Conservation (phyloP, 1,140 invertebrate species). For the Lasioglossum albipes region DNA sequence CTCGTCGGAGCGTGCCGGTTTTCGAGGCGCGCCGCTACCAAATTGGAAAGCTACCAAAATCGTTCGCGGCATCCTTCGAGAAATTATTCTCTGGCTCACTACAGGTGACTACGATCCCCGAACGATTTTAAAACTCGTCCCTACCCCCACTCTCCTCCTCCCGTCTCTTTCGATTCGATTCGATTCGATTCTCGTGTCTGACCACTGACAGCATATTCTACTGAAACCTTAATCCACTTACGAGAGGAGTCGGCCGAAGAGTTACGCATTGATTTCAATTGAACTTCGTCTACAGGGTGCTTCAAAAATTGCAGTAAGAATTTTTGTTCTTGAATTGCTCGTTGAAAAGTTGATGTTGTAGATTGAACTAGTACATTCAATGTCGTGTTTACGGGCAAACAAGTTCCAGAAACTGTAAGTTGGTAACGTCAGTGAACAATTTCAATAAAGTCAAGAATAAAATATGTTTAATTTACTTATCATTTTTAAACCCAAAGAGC, state of each 20-base stretch:
- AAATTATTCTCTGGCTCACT: neutral
- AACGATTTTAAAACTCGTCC: neutral
- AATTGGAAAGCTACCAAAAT: slow-evolving; percentile 11
- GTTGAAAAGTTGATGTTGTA: no score
- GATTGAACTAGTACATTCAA: no score
- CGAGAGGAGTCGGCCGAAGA: neutral
- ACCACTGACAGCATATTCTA: neutral
- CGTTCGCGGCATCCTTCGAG: slow-evolving; percentile 2
- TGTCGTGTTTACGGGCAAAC: no score
- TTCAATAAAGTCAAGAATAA: no score
- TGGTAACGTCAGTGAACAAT: no score
- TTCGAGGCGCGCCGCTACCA: slow-evolving; percentile 5
- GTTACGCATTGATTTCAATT: neutral
- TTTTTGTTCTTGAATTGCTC: no score
- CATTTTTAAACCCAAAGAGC: no score
- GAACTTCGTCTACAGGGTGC: neutral
- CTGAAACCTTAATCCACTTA: slow-evolving; percentile 4
- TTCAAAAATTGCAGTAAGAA: no score
- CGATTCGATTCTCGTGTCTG: neutral
- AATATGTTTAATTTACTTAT: no score
- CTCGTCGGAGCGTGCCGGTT: slow-evolving; percentile 3
- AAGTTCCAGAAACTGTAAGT: no score
- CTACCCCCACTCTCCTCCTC: no score
- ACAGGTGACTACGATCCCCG: neutral
- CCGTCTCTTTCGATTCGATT: neutral